Conservation (phyloP, 2,113 vertebrate genomes). For the Chaetops frenatus region DNA sequence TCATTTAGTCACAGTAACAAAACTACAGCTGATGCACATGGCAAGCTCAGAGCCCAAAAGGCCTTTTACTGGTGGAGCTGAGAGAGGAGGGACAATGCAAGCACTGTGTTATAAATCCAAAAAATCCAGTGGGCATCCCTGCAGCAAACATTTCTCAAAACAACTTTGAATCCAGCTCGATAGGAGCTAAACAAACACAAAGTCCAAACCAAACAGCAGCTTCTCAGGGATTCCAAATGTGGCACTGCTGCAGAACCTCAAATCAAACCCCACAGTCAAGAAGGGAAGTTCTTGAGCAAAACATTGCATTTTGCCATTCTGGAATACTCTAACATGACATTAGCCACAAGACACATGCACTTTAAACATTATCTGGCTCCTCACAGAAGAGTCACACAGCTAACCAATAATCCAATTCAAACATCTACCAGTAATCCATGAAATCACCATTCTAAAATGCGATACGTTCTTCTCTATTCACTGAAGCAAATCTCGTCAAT, state of each 20-base stretch:
- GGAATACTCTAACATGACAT: neutral
- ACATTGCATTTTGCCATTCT: neutral
- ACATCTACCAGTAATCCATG: neutral
- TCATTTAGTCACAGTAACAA: neutral
- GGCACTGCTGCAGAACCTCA: neutral
- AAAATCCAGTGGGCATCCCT: rapidly evolving
- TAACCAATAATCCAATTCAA: neutral
- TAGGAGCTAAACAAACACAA: neutral
- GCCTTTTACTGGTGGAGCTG: neutral
- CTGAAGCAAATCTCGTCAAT: neutral
- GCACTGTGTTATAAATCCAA: neutral
- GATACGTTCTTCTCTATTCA: neutral
- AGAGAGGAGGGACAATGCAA: neutral
- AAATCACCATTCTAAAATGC: neutral
- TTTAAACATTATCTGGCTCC: neutral
- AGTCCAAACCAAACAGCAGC: neutral
- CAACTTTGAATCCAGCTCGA: neutral
- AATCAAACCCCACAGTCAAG: neutral
- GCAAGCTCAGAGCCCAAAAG: neutral
- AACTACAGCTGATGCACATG: neutral
- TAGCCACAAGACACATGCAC: neutral
- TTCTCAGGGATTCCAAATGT: neutral
- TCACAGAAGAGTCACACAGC: neutral
- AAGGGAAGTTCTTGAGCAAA: neutral
- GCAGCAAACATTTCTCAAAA: neutral